phyloP scores from a whole-genome alignment of 2,888 invertebrate genomes.

The Odiellus spinosus region DNA sequence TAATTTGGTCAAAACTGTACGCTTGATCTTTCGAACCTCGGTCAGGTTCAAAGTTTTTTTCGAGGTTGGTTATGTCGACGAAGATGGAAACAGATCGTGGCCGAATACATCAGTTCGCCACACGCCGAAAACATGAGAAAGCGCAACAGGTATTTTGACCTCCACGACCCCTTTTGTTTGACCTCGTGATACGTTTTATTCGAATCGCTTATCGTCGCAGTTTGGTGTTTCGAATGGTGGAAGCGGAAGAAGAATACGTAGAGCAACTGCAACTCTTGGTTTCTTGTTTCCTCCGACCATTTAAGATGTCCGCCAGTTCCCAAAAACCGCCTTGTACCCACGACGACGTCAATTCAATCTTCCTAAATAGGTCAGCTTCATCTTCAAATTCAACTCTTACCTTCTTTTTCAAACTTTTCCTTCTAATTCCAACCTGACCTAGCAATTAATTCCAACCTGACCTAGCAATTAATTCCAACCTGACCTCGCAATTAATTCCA shows the following conservation, averaged over 20 bases:
- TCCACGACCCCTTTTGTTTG: constrained; percentile 3
- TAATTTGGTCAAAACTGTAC: background rate
- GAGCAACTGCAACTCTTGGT: constrained; percentile 72
- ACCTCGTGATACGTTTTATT: background rate
- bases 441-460: no score
- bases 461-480: no score
- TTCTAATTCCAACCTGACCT: no score
- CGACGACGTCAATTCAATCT: constrained; percentile 85
- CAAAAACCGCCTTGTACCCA: constrained; percentile 83
- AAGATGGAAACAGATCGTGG: constrained; percentile 86
- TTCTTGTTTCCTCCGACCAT: constrained; percentile 71
- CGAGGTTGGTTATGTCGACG: constrained; percentile 80
- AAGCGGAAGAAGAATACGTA: constrained; percentile 81
- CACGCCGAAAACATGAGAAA: constrained; percentile 88
- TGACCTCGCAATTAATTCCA: no score
- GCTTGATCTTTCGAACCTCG: background rate
- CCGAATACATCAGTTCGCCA: constrained; percentile 82
- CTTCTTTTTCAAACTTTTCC: no score
- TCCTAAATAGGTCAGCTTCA: constrained; percentile 50
- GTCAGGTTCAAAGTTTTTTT: constrained; percentile 63
- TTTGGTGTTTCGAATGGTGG: constrained; percentile 76
- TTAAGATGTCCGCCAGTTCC: constrained; percentile 85
- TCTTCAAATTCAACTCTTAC: no score
- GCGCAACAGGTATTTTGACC: constrained; percentile 66
- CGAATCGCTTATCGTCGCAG: constrained; percentile 31